phyloP scores from a whole-genome alignment of 2,797 vertebrate genomes.

The Paramormyrops hopkinsi region DNA sequence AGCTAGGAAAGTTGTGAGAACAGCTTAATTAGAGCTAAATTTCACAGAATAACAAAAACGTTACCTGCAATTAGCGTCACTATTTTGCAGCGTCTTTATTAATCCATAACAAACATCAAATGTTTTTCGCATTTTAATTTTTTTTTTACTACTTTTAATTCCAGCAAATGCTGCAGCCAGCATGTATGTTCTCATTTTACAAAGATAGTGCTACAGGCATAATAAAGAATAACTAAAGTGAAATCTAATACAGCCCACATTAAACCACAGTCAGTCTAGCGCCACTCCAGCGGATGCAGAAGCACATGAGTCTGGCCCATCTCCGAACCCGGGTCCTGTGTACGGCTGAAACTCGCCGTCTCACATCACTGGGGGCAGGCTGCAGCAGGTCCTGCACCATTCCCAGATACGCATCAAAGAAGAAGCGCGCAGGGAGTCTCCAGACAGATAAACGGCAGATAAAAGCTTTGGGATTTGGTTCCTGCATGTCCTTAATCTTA shows the following conservation, averaged over 20 bases:
- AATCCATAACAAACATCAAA: neutral
- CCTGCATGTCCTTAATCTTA: neutral
- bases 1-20: neutral
- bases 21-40: neutral
- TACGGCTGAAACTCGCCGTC: neutral
- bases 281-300: neutral
- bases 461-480: conserved; percentile 7
- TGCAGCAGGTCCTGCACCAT: neutral
- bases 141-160: neutral
- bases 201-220: neutral
- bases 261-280: neutral
- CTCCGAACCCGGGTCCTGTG: neutral
- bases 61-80: neutral
- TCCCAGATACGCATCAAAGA: neutral
- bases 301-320: neutral
- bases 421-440: neutral
- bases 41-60: neutral
- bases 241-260: neutral
- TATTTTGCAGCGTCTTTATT: neutral
- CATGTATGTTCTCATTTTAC: neutral
- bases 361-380: neutral
- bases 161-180: neutral
- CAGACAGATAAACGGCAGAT: neutral
- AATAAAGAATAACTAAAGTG: conserved; percentile 2
- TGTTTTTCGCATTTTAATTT: neutral